phyloP scores from a whole-genome alignment of 2,888 invertebrate genomes.

The Polylopha cassiicola region DNA sequence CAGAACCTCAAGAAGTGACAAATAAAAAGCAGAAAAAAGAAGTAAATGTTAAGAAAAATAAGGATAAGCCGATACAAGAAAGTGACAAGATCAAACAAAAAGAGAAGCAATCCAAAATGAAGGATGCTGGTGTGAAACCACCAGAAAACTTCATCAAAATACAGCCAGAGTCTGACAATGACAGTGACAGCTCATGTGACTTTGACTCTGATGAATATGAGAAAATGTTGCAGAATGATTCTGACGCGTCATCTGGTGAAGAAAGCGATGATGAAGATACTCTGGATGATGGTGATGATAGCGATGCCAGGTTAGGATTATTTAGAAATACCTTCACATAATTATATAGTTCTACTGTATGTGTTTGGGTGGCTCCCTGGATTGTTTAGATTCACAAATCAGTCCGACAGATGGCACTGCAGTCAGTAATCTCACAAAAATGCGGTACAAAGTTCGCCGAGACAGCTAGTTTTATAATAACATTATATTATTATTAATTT shows the following conservation, averaged over 20 bases:
- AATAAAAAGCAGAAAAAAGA: slow-evolving; percentile 9
- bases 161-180: slow-evolving; percentile 35
- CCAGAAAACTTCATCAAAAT: slow-evolving; percentile 50
- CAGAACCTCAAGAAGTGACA: slow-evolving; percentile 2
- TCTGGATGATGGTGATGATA: slow-evolving; percentile 29
- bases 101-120: slow-evolving; percentile 41
- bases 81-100: slow-evolving; percentile 30
- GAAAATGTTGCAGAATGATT: slow-evolving; percentile 44
- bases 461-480: too few relatives aligned
- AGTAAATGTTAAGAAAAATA: slow-evolving; percentile 6
- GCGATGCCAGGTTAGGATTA: slow-evolving; percentile 22
- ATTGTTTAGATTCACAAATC: too few relatives aligned
- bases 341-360: too few relatives aligned
- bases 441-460: too few relatives aligned
- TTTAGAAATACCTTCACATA: slow-evolving; percentile 5
- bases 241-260: slow-evolving; percentile 31
- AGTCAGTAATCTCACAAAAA: too few relatives aligned
- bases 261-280: slow-evolving; percentile 28
- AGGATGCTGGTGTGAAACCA: slow-evolving; percentile 44
- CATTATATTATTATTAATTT: too few relatives aligned
- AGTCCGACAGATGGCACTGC: too few relatives aligned
- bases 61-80: slow-evolving; percentile 32
- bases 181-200: slow-evolving; percentile 48
- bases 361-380: too few relatives aligned
- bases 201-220: slow-evolving; percentile 67